Evolutionary conservation across 2,888 invertebrate species (phyloP).

Genomic region (Drosophila ustulata): DNA sequence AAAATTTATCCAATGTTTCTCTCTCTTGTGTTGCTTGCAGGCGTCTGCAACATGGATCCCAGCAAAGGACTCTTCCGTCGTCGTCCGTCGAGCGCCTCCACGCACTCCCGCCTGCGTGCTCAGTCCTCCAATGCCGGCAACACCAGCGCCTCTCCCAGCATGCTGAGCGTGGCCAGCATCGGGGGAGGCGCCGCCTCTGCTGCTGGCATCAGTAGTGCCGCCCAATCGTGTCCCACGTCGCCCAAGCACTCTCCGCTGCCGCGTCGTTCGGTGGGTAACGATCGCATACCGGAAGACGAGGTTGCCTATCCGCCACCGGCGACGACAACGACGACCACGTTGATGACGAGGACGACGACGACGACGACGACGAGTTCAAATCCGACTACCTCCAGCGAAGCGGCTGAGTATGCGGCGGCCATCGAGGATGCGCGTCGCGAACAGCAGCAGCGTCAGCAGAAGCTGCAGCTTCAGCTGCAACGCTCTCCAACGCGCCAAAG

Average conservation of each 20-base stretch:
- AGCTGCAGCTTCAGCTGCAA: conserved; percentile 41
- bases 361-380: conserved; percentile 14
- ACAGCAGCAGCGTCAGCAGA: conserved; percentile 57
- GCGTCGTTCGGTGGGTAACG: conserved; percentile 82
- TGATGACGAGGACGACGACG: conserved; percentile 15
- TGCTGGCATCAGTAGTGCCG: conserved; percentile 38
- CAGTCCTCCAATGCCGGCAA: conserved; percentile 71
- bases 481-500: conserved; percentile 60
- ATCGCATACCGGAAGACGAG: conserved; percentile 83
- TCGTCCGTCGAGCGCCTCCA: conserved; percentile 83
- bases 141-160: conserved; percentile 54
- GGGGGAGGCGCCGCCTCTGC: conserved; percentile 23
- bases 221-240: conserved; percentile 84
- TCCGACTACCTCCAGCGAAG: conserved; percentile 75
- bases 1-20: background rate
- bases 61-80: conserved; percentile 84
- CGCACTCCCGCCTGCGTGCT: conserved; percentile 81
- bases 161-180: conserved; percentile 46
- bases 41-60: conserved; percentile 84
- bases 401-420: conserved; percentile 82
- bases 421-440: conserved; percentile 72
- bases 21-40: conserved; percentile 53
- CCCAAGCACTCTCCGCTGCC: conserved; percentile 83
- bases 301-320: conserved; percentile 65
- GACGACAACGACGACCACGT: conserved; percentile 20